A percentile compares a stretch with the other conserved stretches of the same genome.
phyloP scores from a whole-genome alignment of 2,888 invertebrate genomes.

The Xestia sexstrigata region DNA sequence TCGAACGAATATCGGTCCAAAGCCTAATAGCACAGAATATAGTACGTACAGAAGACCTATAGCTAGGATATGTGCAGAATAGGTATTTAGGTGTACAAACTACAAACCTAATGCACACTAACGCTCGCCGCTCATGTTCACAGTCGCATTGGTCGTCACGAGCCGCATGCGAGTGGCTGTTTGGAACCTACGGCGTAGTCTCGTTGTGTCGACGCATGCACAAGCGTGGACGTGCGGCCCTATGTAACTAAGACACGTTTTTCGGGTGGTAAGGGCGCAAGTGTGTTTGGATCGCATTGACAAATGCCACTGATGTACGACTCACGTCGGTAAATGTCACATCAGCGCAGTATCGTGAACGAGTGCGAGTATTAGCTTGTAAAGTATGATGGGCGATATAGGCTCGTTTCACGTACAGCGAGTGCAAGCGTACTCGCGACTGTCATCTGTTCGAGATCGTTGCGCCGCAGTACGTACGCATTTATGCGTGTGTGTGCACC shows the following conservation, averaged over 20 bases:
- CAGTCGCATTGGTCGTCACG: too few relatives aligned
- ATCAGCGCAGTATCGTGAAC: neutral
- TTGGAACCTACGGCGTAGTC: too few relatives aligned
- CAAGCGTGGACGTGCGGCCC: too few relatives aligned
- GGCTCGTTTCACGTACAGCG: neutral
- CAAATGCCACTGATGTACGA: neutral
- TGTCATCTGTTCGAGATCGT: neutral
- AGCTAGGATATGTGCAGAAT: neutral
- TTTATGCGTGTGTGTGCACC: neutral
- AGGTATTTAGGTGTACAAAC: too few relatives aligned
- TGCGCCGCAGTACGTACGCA: too few relatives aligned
- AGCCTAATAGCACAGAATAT: slow-evolving; percentile 32
- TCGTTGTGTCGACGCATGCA: too few relatives aligned
- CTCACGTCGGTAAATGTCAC: neutral
- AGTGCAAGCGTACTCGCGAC: neutral
- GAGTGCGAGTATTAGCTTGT: neutral
- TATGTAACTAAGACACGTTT: neutral
- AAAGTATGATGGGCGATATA: neutral
- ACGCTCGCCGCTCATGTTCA: too few relatives aligned
- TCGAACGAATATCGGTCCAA: slow-evolving; percentile 57
- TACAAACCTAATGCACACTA: too few relatives aligned
- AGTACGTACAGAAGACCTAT: slow-evolving; percentile 16
- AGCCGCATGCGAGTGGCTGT: too few relatives aligned
- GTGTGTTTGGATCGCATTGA: neutral
- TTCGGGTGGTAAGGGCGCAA: neutral